Conservation (phyloP, 2,797 vertebrate genomes). For the Serranus cabrilla region DNA sequence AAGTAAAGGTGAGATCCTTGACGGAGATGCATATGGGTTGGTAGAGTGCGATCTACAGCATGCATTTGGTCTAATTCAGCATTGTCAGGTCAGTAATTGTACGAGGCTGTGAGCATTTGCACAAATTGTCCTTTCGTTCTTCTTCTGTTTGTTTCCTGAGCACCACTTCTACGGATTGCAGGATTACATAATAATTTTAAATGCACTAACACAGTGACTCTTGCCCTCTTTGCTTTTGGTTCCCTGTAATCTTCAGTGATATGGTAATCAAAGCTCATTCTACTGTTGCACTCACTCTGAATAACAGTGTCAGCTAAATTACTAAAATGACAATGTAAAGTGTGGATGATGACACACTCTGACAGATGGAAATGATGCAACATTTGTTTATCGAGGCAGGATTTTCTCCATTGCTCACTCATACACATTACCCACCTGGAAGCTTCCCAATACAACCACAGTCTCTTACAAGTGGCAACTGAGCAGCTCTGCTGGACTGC, state of each 20-base stretch:
- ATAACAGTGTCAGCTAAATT: conserved; percentile 47
- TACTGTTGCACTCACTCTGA: conserved; percentile 25
- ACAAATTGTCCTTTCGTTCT: conserved; percentile 22
- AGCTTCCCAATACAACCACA: not conserved
- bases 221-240: conserved; percentile 32
- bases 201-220: conserved; percentile 17
- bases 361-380: conserved; percentile 49
- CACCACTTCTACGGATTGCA: conserved; percentile 11
- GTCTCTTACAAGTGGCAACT: conserved; percentile 6
- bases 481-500: not conserved
- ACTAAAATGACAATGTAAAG: conserved; percentile 47
- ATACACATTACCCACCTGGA: conserved; percentile 29
- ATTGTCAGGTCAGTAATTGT: conserved; percentile 22
- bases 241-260: conserved; percentile 43
- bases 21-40: not conserved
- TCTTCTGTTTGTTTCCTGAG: conserved; percentile 24
- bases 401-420: conserved; percentile 16
- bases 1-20: not conserved
- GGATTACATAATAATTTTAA: conserved; percentile 20
- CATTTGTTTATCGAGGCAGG: conserved; percentile 35
- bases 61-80: not conserved
- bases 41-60: not conserved
- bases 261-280: conserved; percentile 31
- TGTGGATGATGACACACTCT: conserved; percentile 44
- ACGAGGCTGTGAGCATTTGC: conserved; percentile 13